Base-by-base conservation (phyloP, 2,888 invertebrate species). In the Agrenia bidenticulata region DNA sequence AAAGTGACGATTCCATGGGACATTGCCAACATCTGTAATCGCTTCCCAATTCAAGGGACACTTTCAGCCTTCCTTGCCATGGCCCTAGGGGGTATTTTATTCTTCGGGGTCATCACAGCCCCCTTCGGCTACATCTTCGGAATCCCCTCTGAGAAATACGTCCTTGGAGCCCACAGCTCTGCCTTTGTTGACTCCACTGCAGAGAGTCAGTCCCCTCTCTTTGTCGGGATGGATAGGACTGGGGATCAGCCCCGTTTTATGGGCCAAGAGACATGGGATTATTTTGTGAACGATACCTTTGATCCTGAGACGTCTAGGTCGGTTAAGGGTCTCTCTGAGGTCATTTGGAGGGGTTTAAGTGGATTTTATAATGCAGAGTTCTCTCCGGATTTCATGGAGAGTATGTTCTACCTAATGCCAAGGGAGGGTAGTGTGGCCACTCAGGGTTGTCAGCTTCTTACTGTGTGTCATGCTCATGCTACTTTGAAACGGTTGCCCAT, bases 121-220 rank as follows among this genome's bases (percentile, higher is more conserved):
- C 75, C 75, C 2, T 75, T 75, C 41, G 75, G 75, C n/a, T 75
- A 75, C 62, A 69, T 73, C 65, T 73, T 75, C 63, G 75, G 75
- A 15, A 69, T 75, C 13, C 75, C 75, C n/a, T 74, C 73, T 1
- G 61, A 71, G 50, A 75, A 73, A 26, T 75, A 75, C 45, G 73
- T 75, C 2, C 39, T 73, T n/a, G 75, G 75, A 2, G 70, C 60
- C 41, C 54, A 32, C 32, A 32, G 32, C 5, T 7, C 32, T 11
- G 5, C 11, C 32, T 11, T 11, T 7, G 11, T 11, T 11, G 5
- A 32, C 32, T 32, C 11, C 11, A 32, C 32, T 4, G 11, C 32
- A 4, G 11, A 32, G 32, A n/a, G n/a, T n/a, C n/a, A n/a, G 32
- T 11, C 32, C 32, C 32, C 32, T 32, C 11, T 7, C 32, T 7